Evolutionary conservation across 2,888 invertebrate species (phyloP).

Genomic region (Lepidocyrtinus sp.): DNA sequence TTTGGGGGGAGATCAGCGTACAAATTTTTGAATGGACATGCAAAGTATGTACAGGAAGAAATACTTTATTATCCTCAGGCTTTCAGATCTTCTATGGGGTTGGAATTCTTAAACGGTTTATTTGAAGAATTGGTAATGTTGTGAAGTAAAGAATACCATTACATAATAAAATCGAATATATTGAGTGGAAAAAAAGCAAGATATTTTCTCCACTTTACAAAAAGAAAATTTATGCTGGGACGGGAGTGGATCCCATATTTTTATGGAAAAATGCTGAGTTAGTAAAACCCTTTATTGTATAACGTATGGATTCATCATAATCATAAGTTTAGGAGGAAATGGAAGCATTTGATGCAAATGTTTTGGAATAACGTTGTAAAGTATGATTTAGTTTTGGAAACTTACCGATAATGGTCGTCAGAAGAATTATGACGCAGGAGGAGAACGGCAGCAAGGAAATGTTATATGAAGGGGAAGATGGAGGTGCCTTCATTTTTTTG

Average conservation of each 20-base stretch:
- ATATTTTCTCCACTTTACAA: slow-evolving; percentile 8
- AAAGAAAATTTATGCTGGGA: neutral
- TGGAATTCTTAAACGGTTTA: neutral
- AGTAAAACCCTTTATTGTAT: neutral
- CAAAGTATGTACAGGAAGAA: neutral
- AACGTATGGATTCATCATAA: neutral
- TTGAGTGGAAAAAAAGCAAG: slow-evolving; percentile 39
- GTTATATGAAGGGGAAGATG: slow-evolving; percentile 22
- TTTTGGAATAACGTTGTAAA: neutral
- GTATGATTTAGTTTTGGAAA: no score
- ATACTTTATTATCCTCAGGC: neutral
- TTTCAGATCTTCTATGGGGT: neutral
- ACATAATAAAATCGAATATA: slow-evolving; percentile 28
- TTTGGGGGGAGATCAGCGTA: neutral
- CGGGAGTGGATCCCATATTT: neutral
- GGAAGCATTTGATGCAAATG: slow-evolving; percentile 17
- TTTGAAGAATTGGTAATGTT: neutral
- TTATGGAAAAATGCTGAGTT: neutral
- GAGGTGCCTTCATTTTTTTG: slow-evolving; percentile 30
- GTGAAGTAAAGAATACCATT: neutral
- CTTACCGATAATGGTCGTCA: slow-evolving; percentile 44
- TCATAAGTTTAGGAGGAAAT: neutral
- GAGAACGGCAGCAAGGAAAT: slow-evolving; percentile 30
- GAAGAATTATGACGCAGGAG: slow-evolving; percentile 32
- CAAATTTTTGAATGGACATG: neutral